phyloP scores from a whole-genome alignment of 2,888 invertebrate genomes.

The Melanotus villosus region DNA sequence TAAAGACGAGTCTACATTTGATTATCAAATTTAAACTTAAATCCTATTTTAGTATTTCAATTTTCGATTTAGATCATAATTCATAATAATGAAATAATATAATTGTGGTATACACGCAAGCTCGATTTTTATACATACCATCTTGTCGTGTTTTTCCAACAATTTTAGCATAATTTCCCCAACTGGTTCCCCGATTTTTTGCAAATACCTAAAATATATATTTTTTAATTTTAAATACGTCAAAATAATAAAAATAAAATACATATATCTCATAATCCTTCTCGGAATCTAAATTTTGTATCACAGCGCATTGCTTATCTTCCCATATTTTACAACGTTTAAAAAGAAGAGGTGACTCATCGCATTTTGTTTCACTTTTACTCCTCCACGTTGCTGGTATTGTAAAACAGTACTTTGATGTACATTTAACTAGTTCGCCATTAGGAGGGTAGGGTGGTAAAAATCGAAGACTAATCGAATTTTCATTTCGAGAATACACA shows the following conservation, averaged over 20 bases:
- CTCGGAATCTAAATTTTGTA: too few relatives aligned
- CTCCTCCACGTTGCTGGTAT: too few relatives aligned
- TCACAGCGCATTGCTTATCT: too few relatives aligned
- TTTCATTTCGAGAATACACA: conserved; percentile 48
- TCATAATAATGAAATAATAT: too few relatives aligned
- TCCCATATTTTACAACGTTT: conserved; percentile 12
- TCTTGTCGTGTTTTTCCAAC: background rate
- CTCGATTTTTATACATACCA: conserved; percentile 7
- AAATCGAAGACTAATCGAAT: conserved; percentile 54
- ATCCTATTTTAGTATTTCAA: too few relatives aligned
- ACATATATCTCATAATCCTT: too few relatives aligned
- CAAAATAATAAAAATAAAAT: too few relatives aligned
- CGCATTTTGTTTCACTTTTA: too few relatives aligned
- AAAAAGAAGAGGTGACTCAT: too few relatives aligned
- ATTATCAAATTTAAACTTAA: background rate
- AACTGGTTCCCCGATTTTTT: conserved; percentile 17
- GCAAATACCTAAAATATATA: background rate
- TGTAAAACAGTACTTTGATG: conserved; percentile 35
- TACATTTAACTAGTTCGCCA: conserved; percentile 53
- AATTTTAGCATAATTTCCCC: background rate
- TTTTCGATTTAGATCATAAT: too few relatives aligned
- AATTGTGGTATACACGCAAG: too few relatives aligned
- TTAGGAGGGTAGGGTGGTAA: conserved; percentile 57
- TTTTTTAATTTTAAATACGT: background rate
- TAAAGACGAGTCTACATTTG: background rate